Evolutionary conservation across 2,888 invertebrate genomes (phyloP).

Genomic region (Tridacna crocea): DNA sequence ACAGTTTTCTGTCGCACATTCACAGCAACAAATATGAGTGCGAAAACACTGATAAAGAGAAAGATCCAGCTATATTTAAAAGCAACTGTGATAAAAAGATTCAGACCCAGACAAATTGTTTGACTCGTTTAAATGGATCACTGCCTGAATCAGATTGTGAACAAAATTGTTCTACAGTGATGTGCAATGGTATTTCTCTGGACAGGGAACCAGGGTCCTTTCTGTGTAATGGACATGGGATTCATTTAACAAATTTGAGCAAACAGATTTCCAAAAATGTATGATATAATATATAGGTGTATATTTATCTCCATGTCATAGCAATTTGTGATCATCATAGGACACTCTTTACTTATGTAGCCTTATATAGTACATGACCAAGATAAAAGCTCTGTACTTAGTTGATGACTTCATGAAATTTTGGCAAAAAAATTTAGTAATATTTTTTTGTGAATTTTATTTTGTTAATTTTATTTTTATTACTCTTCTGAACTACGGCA

Average conservation of each 20-base stretch:
- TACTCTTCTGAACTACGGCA: too few relatives aligned
- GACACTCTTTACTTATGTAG: background rate
- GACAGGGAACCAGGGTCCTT: background rate
- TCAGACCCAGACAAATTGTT: too few relatives aligned
- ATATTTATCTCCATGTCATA: too few relatives aligned
- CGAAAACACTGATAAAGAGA: background rate
- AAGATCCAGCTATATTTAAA: background rate
- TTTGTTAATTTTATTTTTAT: too few relatives aligned
- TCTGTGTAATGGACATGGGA: conserved; percentile 14
- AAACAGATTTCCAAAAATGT: background rate
- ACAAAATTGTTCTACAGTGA: background rate
- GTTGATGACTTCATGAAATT: too few relatives aligned
- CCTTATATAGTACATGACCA: background rate
- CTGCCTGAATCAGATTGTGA: too few relatives aligned
- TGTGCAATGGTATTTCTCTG: conserved; percentile 1
- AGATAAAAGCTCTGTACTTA: background rate
- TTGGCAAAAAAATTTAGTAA: too few relatives aligned
- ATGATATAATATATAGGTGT: background rate
- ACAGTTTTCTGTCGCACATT: too few relatives aligned
- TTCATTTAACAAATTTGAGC: background rate
- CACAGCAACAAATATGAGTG: too few relatives aligned
- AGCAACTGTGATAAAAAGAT: background rate
- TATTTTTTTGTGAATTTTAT: too few relatives aligned
- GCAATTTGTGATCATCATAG: background rate
- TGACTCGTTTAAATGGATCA: too few relatives aligned